These are phyloP conservation scores for Amphiprion ocellaris DNA, from an alignment of 2,113 vertebrate species.

Conservation along the genomic window DNA sequence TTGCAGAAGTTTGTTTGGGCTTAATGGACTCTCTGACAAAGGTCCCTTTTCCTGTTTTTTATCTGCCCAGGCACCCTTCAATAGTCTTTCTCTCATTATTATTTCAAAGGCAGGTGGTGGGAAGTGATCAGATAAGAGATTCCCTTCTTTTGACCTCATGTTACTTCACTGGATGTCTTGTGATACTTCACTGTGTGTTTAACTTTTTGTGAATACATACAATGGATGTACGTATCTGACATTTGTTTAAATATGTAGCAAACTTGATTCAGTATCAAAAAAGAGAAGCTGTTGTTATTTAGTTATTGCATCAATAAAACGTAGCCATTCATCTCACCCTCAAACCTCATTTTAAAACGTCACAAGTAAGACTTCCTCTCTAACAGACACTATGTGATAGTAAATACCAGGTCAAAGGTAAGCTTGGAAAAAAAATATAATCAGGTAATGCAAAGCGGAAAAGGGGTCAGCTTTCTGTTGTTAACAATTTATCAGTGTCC, in stretches of 20 bases:
- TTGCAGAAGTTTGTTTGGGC: conserved; percentile 43
- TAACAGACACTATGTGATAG: background rate
- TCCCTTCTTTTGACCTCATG: conserved; percentile 25
- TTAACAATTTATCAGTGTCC: conserved; percentile 1
- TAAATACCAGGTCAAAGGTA: background rate
- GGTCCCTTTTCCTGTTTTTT: conserved; percentile 55
- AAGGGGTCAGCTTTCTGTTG: background rate
- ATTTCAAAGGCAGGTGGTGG: conserved; percentile 50
- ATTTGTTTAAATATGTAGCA: background rate
- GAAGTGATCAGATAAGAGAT: conserved; percentile 52
- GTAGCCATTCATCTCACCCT: conserved; percentile 37
- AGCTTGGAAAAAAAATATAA: background rate
- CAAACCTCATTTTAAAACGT: conserved; percentile 15
- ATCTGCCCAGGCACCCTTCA: conserved; percentile 37
- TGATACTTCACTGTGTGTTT: background rate
- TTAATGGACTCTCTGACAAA: conserved; percentile 68
- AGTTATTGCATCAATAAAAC: conserved; percentile 66
- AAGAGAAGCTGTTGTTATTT: conserved; percentile 58
- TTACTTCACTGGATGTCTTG: conserved; percentile 5
- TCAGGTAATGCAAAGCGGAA: background rate
- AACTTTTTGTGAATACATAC: background rate
- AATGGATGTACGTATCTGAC: background rate
- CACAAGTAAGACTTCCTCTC: background rate
- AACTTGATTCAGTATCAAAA: background rate
- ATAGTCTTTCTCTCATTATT: conserved; percentile 47